Percentiles rank a stretch among this genome's conserved stretches.
These are phyloP conservation scores for Agrochola macilenta DNA, from an alignment of 2,888 invertebrate species.

Conservation along the genomic window DNA sequence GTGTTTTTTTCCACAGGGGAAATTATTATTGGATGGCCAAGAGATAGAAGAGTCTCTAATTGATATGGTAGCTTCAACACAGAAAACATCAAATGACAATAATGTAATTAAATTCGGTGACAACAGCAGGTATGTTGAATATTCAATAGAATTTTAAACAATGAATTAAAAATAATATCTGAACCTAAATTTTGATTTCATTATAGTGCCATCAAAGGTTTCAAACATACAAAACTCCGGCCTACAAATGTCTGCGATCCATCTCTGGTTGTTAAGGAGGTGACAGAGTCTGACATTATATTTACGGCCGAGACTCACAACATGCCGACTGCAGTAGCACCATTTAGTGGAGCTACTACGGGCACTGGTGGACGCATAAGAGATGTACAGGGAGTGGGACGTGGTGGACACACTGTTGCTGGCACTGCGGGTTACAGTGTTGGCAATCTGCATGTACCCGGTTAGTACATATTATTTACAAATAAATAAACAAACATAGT, in stretches of 20 bases:
- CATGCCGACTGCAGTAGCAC: constrained; percentile 99
- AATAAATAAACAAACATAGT: neutral
- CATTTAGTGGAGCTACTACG: constrained; percentile 99
- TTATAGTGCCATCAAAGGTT: constrained; percentile 95
- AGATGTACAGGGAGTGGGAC: constrained; percentile 98
- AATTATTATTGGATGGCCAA: constrained; percentile 95
- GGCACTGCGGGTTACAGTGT: constrained; percentile 99
- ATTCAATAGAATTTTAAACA: neutral
- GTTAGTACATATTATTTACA: constrained; percentile 79
- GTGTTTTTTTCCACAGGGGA: constrained; percentile 90
- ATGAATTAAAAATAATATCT: neutral
- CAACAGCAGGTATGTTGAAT: constrained; percentile 95
- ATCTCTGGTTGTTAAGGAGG: constrained; percentile 91
- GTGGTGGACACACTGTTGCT: constrained; percentile 98
- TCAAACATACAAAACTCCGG: constrained; percentile 92
- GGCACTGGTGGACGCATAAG: constrained; percentile 99
- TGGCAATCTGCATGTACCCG: constrained; percentile 97
- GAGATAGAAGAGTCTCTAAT: constrained; percentile 95
- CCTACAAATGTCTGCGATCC: constrained; percentile 91
- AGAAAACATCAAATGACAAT: constrained; percentile 95
- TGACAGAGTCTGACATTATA: constrained; percentile 95
- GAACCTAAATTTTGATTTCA: neutral
- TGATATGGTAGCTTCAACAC: constrained; percentile 98
- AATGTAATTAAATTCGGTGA: constrained; percentile 99
- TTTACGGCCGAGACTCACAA: constrained; percentile 99